Base-by-base conservation (phyloP, 92 coral and sea anemone species). In the Zoanthus solanderi region DNA sequence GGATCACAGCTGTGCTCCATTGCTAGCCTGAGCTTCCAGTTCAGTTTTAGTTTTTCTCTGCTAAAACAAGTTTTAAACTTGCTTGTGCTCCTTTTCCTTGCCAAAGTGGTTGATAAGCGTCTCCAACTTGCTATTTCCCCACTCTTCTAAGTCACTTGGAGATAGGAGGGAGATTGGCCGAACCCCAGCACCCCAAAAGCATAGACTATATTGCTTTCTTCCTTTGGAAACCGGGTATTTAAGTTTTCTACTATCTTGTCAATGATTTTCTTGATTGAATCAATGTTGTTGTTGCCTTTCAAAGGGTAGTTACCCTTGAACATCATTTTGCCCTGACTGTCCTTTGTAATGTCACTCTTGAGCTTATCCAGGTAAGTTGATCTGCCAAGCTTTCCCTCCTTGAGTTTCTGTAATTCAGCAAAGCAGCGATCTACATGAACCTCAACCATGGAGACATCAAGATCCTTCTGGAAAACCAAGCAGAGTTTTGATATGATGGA, bases 161-260 rank as follows among this genome's bases (percentile, higher is more conserved):
- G 84, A 79, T 79, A 79, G 72, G 84, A 79, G 84, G 84, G 73
- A 79, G 54, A 79, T 79, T 79, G 84, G 72, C 84, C 73, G 84
- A 79, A 79, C 84, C 84, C 84, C 84, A 79, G 84, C 73, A 79
- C 72, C 84, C 84, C 84, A 79, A 79, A 79, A 79, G 84, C 84
- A 79, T 79, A 79, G 84, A 29, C 72, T 79, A 79, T 79, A 79
- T 79, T 79, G 84, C 84, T 79, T 79, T 79, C 72, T 79, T 79
- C 84, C 72, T 79, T 79, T 79, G 84, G 84, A 79, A 79, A 79
- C 84, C 84, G 84, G 84, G 84, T 79, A 79, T 79, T 79, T 79
- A 79, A 79, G 84, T 79, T 79, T 79, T 79, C 84, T 79, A 79
- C 84, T 79, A 79, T 79, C 72, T 79, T 79, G 84, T 60, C 72